Percentiles rank a stretch among this genome's conserved stretches.
Conservation (phyloP, 1,140 invertebrate genomes). For the Tetragonula clypearis region DNA sequence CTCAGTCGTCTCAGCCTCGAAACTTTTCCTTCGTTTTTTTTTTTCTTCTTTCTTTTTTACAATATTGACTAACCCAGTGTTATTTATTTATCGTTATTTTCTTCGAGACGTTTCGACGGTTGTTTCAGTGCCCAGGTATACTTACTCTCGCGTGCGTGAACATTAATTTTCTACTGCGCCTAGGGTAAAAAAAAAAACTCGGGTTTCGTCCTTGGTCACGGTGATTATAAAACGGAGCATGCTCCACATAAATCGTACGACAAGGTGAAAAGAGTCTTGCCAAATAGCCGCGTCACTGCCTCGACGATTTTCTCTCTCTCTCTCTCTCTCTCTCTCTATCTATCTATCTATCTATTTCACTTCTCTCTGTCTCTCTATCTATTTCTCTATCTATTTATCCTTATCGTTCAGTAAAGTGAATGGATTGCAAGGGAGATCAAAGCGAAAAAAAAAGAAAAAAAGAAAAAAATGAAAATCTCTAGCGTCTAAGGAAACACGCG, state of each 20-base stretch:
- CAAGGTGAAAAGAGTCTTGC: slow-evolving; percentile 60
- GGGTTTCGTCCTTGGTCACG: slow-evolving; percentile 61
- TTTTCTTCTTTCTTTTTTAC: not conserved
- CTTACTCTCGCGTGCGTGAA: not conserved
- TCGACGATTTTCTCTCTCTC: slow-evolving; percentile 22
- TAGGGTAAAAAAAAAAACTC: slow-evolving; percentile 11
- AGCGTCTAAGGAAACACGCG: not conserved
- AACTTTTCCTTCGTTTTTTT: not conserved
- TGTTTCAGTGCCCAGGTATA: slow-evolving; percentile 1
- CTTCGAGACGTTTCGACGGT: not conserved
- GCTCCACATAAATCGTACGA: slow-evolving; percentile 55
- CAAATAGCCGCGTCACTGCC: slow-evolving; percentile 65
- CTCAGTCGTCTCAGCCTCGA: slow-evolving; percentile 20
- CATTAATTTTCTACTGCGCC: slow-evolving; percentile 16
- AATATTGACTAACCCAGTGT: not conserved
- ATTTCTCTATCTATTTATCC: not conserved
- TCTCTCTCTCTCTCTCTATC: no score
- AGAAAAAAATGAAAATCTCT: not conserved
- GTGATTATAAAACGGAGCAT: slow-evolving; percentile 49
- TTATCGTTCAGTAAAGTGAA: slow-evolving; percentile 7
- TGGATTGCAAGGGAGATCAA: not conserved
- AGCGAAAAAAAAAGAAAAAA: not conserved
- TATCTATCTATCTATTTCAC: not conserved
- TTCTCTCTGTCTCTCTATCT: not conserved
- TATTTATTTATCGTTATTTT: no score